Percentiles rank a stretch among this genome's conserved stretches.
phyloP scores from a whole-genome alignment of 2,888 invertebrate species.

The Trichacis sp. region DNA sequence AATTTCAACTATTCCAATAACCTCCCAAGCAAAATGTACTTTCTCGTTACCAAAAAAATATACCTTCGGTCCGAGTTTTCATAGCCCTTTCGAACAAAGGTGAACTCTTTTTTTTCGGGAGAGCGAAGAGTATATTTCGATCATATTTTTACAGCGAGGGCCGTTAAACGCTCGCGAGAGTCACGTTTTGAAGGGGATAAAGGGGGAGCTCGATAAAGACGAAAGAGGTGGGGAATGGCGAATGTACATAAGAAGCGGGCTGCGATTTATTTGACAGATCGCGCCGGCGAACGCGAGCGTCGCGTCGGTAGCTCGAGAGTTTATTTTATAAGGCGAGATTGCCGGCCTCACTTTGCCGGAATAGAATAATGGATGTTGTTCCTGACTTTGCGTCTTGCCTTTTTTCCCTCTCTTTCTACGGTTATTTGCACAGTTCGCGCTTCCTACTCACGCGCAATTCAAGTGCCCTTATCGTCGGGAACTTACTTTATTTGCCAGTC shows the following conservation, averaged over 20 bases:
- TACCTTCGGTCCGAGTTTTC: neutral
- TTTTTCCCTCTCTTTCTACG: slow-evolving; percentile 24
- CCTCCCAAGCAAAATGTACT: too few relatives aligned
- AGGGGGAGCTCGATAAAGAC: slow-evolving; percentile 14
- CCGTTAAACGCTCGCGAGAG: neutral
- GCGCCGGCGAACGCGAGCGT: slow-evolving; percentile 50
- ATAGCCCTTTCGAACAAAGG: neutral
- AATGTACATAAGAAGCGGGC: slow-evolving; percentile 54
- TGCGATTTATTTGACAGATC: slow-evolving; percentile 66
- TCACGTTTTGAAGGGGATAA: slow-evolving; percentile 15
- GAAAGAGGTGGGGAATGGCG: slow-evolving; percentile 38
- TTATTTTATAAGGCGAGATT: slow-evolving; percentile 66
- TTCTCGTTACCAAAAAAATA: too few relatives aligned
- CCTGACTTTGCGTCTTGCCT: slow-evolving; percentile 35
- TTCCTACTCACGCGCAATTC: too few relatives aligned
- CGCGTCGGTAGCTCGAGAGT: slow-evolving; percentile 52
- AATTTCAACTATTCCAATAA: too few relatives aligned
- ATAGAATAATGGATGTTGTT: slow-evolving; percentile 64
- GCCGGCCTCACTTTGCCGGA: slow-evolving; percentile 62
- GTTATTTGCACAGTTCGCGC: too few relatives aligned
- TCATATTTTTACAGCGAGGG: slow-evolving; percentile 12
- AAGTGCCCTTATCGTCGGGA: too few relatives aligned
- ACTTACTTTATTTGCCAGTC: too few relatives aligned
- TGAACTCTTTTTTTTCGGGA: too few relatives aligned
- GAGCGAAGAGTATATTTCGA: too few relatives aligned